Base-by-base conservation (phyloP, 2,113 vertebrate species). In the Dryoscopus gambensis region DNA sequence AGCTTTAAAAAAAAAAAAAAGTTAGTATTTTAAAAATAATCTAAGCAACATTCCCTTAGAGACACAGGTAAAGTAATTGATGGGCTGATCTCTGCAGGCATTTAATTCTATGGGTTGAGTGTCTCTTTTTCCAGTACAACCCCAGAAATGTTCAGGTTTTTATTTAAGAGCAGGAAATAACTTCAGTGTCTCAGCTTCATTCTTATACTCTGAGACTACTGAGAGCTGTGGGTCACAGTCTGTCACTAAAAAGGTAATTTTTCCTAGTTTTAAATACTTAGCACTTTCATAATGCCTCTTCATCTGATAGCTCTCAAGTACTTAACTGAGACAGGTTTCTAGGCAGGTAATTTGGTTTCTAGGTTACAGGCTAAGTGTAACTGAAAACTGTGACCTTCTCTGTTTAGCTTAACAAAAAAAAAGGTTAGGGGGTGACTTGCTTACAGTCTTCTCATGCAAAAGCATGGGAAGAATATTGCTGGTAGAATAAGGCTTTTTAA, bases 311-410 rank as follows among this genome's bases (percentile, higher is more conserved):
- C 92, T 96, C 88, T 95, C 76, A 95, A 96, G 88, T 94, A 90
- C 83, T 96, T 96, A 84, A 89, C 76, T 81, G 60, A 93, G 93
- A 87, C 75, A 92, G 81, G 78, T 96, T 95, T 96, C 88, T 83
- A 96, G 78, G 82, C 82, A 96, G 89, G 92, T 95, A 92, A 94
- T 95, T 88, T 93, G 88, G 95, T 97, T 96, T 96, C 96, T 95
- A 97, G 90, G 96, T 95, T 96, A 94, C 96, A 96, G 95, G 90
- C 86, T 90, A 95, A 95, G 80, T 87, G 86, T 94, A 90, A 90
- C 82, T 93, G 87, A 94, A 96, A 96, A 94, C 76, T 83, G 90
- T 94, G 86, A 93, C 95, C 96, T 95, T 95, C 75, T 95, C 62
- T 96, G 86, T 94, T 95, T 90, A 94, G 64, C 56, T 94, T 96